Base-by-base conservation (phyloP, 92 coral and sea anemone species). In the Palythoa grandis region DNA sequence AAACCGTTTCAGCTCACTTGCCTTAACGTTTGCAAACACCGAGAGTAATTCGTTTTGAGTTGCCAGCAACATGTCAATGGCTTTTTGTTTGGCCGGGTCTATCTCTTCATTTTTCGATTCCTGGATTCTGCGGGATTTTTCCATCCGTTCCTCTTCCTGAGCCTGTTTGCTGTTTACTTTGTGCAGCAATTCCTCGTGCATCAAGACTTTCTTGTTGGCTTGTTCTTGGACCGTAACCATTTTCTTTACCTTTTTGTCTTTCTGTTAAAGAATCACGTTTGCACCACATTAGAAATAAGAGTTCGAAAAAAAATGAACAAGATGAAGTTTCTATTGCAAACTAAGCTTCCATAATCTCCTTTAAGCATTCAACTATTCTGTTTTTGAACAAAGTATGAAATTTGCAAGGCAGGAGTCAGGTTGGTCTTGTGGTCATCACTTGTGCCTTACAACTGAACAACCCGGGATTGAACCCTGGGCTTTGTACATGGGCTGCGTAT, bases 181-280 rank as follows among this genome's bases (percentile, higher is more conserved):
- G 17, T 92, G 93, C 25, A 96, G 39, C 20, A 96, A 90, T 84
- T 96, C 98, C 61, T 96, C 98, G 52, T 96, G 98, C 98, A 96
- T 94, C 7, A 91, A 90, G 16, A 76, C 91, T 87, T 96, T 96
- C 72, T 87, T 86, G 79, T 92, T 91, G 7, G 88, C 94, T 56
- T 95, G 95, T 0, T 86, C 86, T 50, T 89, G 88, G 9, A 77
- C 52, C 0, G 89, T 90, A 66, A 78, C 92, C 80, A 85, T 87
- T 84, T 96, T 91, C 52, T 86, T 86, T 0, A 92, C 52, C 54
- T 86, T 84, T 78, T 90, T 96, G 47, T 94, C 95, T 57, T 71
- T 91, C 98, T 96, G 83, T 25, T 69, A 69, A 29, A 69, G 11
- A 63, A 63, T 9, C 2, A 23, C 19, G 20, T 63, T 63, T n/a